Evolutionary conservation across 2,113 vertebrate species (phyloP).

Genomic region (Eupsittula cactorum): DNA sequence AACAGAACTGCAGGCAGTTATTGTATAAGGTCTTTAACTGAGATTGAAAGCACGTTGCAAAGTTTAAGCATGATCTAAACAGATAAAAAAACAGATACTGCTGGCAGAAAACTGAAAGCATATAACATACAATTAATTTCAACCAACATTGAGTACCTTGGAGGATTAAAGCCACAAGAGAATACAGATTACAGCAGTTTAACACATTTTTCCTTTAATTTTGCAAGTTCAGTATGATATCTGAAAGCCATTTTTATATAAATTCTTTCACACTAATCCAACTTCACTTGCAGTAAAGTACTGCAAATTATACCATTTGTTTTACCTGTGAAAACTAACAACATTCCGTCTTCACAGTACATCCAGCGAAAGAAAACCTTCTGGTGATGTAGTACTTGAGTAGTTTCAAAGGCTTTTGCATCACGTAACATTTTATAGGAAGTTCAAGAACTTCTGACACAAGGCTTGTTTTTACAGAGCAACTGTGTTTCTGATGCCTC

Average conservation of each 20-base stretch:
- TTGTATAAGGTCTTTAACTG: not conserved
- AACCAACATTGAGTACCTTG: not conserved
- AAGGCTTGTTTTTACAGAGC: not conserved
- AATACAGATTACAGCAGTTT: not conserved
- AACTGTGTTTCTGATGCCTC: not conserved
- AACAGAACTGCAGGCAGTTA: not conserved
- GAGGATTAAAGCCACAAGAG: not conserved
- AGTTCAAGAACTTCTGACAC: not conserved
- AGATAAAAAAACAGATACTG: not conserved
- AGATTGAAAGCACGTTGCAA: conserved; percentile 46
- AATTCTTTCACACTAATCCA: conserved; percentile 3
- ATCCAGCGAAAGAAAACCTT: not conserved
- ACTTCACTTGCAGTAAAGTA: not conserved
- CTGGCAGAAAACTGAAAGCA: not conserved
- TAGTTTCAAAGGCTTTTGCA: not conserved
- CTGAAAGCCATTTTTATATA: conserved; percentile 25
- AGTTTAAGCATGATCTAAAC: not conserved
- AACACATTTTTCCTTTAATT: not conserved
- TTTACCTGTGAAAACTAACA: not conserved
- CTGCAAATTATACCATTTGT: not conserved
- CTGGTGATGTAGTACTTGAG: not conserved
- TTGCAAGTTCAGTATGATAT: not conserved
- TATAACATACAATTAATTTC: conserved; percentile 1
- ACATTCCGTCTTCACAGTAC: not conserved
- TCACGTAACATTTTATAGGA: not conserved